phyloP scores from a whole-genome alignment of 2,888 invertebrate genomes.

The Drosophila antonietae region DNA sequence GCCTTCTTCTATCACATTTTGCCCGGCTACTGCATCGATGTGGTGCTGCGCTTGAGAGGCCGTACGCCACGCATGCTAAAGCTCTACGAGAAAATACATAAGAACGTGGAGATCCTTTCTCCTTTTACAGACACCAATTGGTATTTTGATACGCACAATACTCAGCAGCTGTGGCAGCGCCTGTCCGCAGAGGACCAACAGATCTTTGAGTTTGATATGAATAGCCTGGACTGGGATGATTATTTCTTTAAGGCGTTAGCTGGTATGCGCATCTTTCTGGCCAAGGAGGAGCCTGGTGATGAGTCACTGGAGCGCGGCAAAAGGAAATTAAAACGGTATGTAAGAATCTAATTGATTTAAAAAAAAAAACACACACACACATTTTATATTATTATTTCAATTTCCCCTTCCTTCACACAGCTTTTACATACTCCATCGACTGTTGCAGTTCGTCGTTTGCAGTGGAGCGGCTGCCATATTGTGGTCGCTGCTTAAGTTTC shows the following conservation, averaged over 20 bases:
- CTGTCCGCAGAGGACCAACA: slow-evolving; percentile 84
- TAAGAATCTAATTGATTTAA: neutral
- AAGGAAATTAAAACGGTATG: slow-evolving; percentile 80
- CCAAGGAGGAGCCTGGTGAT: slow-evolving; percentile 89
- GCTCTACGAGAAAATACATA: slow-evolving; percentile 92
- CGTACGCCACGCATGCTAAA: slow-evolving; percentile 86
- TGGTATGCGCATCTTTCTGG: slow-evolving; percentile 90
- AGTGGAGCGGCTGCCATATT: slow-evolving; percentile 46
- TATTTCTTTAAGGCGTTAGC: slow-evolving; percentile 86
- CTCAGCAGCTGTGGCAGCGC: slow-evolving; percentile 83
- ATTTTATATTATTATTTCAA: neutral
- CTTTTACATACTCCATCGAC: slow-evolving; percentile 69
- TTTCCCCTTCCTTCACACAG: slow-evolving; percentile 45
- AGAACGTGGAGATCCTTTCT: slow-evolving; percentile 89
- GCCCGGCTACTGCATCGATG: slow-evolving; percentile 88
- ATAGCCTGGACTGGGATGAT: slow-evolving; percentile 88
- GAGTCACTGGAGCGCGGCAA: slow-evolving; percentile 87
- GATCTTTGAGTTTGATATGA: slow-evolving; percentile 91
- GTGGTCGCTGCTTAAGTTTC: slow-evolving; percentile 36
- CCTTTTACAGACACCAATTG: slow-evolving; percentile 92
- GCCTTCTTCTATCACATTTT: slow-evolving; percentile 87
- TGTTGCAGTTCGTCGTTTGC: slow-evolving; percentile 60
- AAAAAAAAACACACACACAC: neutral
- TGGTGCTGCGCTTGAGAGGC: slow-evolving; percentile 71
- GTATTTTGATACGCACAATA: slow-evolving; percentile 88